Base-by-base conservation (phyloP, 2,888 invertebrate species). In the Cataglyphis rosenhaueri region DNA sequence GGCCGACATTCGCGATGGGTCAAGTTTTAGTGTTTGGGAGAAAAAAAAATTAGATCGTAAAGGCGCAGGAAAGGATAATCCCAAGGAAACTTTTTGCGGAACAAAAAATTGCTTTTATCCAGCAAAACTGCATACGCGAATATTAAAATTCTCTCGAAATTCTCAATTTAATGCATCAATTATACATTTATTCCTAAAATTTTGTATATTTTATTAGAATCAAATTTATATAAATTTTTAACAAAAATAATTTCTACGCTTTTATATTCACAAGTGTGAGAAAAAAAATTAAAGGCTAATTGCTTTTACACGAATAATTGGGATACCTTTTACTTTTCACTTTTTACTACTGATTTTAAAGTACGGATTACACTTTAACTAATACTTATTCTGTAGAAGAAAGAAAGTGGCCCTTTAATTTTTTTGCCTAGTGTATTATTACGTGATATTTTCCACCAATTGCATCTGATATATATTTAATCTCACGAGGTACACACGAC, bases 31-130 rank as follows among this genome's bases (percentile, higher is more conserved):
- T 29, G 18, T 32, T 48, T 0, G 10, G 25, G 1, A 44, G 12
- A 21, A 59, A 66, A 65, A 76, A 57, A 66, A 44, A 10, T 41
- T n/a, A 29, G 15, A 66, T 57, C 18, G 44, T 78, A 68, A 44
- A 66, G 41, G 6, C 44, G 44, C 21, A 21, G 0, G n/a, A 78
- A 59, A 68, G 18, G 68, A 32, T 32, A 68, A 8, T 59, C 0
- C 5, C 38, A 21, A 38, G 3, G 0, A 21, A 18, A 52, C 62
- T 48, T 74, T 21, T 74, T 10, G 3, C 9, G 32, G 9, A 32
- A 29, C 10, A 61, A 61, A 61, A 52, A 52, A 44, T 44, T 18
- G 41, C 25, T 8, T 48, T 10, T 21, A n/a, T 35, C 10, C 21
- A 4, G 5, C 35, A 35, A 70, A 55, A 70, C 8, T 21, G 2